Evolutionary conservation across 2,888 invertebrate genomes (phyloP).

Genomic region (Hypsopygia costalis): DNA sequence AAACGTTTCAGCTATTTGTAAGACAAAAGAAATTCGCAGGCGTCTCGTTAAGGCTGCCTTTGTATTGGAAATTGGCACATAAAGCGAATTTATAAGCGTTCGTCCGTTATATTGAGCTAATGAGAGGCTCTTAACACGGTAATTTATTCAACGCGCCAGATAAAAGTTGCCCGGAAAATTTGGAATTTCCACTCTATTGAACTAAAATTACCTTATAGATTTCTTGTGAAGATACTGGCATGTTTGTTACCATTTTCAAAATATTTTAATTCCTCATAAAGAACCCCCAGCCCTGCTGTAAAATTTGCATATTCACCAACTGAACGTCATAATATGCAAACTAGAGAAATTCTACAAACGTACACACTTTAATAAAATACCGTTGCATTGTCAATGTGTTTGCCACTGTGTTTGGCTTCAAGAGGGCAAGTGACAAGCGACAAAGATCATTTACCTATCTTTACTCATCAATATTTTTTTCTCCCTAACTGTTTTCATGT

Average conservation of each 20-base stretch:
- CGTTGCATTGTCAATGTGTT: background rate
- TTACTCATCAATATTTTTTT: too few relatives aligned
- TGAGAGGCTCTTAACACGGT: background rate
- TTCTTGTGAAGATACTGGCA: too few relatives aligned
- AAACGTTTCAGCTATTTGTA: conserved; percentile 26
- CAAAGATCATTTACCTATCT: too few relatives aligned
- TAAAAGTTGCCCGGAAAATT: too few relatives aligned
- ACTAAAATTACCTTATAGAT: too few relatives aligned
- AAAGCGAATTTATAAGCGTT: conserved; percentile 19
- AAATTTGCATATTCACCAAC: background rate
- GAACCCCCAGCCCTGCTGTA: too few relatives aligned
- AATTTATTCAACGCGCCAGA: too few relatives aligned
- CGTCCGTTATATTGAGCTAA: background rate
- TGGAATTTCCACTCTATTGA: too few relatives aligned
- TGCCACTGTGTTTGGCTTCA: background rate
- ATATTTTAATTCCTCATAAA: too few relatives aligned
- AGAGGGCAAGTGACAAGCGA: background rate
- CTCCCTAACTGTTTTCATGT: too few relatives aligned
- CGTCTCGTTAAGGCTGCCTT: conserved; percentile 41
- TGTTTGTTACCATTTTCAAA: too few relatives aligned
- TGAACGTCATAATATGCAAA: background rate
- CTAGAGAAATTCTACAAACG: background rate
- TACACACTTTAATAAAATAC: background rate
- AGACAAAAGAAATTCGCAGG: conserved; percentile 40
- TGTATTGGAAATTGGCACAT: conserved; percentile 32